Evolutionary conservation across 2,113 vertebrate species (phyloP).

Genomic region (Plectropomus leopardus): DNA sequence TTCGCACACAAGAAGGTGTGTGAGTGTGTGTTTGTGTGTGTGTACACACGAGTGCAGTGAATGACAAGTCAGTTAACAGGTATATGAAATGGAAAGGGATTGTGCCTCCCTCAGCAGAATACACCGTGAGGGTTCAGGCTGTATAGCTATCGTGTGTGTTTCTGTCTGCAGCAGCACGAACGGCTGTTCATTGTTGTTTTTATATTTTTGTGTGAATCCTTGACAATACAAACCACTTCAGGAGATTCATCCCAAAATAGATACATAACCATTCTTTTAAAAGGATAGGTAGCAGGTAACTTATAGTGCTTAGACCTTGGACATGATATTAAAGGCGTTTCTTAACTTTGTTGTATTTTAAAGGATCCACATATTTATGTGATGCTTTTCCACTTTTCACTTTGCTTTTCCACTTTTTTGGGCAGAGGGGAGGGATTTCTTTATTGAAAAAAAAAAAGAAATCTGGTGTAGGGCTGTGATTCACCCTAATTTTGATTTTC

Average conservation of each 20-base stretch:
- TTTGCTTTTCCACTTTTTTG: background rate
- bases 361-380: background rate
- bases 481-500: background rate
- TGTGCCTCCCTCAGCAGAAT: conserved; percentile 66
- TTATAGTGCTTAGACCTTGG: too few species aligned
- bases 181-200: background rate
- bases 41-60: conserved; percentile 14
- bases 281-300: background rate
- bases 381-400: background rate
- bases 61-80: conserved; percentile 68
- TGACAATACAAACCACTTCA: conserved; percentile 1
- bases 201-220: background rate
- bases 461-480: background rate
- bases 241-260: background rate
- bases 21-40: background rate
- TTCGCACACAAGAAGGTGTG: conserved; percentile 17
- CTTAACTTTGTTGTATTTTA: background rate
- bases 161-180: conserved; percentile 21
- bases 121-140: conserved; percentile 32
- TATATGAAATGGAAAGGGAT: conserved; percentile 50
- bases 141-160: background rate
- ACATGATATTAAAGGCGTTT: background rate
- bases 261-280: background rate
- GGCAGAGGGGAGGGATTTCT: background rate
- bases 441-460: background rate